Evolutionary conservation across 2,797 vertebrate genomes (phyloP).

Genomic region (Coregonus sp.): DNA sequence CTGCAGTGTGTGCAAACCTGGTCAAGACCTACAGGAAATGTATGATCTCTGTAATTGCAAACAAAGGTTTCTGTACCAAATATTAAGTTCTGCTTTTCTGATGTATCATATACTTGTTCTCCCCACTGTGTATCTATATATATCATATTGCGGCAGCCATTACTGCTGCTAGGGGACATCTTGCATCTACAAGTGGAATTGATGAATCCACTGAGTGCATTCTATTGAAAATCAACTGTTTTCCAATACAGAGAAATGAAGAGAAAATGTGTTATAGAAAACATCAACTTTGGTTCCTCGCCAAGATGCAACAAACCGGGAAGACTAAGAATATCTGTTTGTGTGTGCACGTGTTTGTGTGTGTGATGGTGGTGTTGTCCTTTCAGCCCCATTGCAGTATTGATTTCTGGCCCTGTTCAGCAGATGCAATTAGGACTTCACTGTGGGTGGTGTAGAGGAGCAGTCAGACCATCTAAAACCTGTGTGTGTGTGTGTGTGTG

Average conservation of each 20-base stretch:
- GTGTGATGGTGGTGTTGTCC: background rate
- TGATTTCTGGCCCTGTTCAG: slow-evolving; percentile 37
- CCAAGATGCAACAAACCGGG: background rate
- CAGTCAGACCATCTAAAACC: background rate
- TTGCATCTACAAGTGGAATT: background rate
- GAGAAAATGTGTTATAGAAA: background rate
- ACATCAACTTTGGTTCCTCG: background rate
- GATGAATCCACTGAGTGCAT: background rate
- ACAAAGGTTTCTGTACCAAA: no score
- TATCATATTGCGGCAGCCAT: no score
- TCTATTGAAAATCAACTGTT: background rate
- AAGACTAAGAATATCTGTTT: background rate
- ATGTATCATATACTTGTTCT: no score
- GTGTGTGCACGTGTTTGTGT: background rate
- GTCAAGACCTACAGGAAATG: no score
- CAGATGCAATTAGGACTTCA: slow-evolving; percentile 25
- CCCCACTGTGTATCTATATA: no score
- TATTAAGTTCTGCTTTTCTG: no score
- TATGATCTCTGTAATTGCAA: no score
- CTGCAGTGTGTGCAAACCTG: no score
- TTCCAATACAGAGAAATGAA: background rate
- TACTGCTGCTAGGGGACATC: no score
- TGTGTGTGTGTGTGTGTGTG: background rate
- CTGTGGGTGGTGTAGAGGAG: slow-evolving; percentile 21
- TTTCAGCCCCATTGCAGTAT: slow-evolving; percentile 15